A percentile compares a stretch with the other conserved stretches of the same genome.
Evolutionary conservation across 2,888 invertebrate species (phyloP).

Genomic region (Iphiclides podalirius): DNA sequence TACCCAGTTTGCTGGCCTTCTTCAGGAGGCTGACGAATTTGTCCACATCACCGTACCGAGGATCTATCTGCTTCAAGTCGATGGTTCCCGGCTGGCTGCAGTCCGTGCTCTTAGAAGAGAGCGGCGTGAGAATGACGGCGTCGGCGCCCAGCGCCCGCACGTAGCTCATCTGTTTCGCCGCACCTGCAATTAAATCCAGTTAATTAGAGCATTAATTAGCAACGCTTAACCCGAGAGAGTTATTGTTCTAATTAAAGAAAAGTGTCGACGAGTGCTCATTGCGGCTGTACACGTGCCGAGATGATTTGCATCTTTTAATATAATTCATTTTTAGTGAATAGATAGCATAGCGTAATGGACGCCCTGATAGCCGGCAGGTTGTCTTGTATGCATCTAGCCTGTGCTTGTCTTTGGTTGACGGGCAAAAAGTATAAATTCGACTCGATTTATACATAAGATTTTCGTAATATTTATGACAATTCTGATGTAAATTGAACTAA

Average conservation of each 20-base stretch:
- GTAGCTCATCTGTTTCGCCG: conserved; percentile 62
- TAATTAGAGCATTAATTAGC: background rate
- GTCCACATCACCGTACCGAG: conserved; percentile 83
- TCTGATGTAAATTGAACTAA: too few relatives aligned
- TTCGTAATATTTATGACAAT: too few relatives aligned
- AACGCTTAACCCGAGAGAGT: background rate
- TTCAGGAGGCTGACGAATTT: conserved; percentile 80
- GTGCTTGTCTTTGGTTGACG: too few relatives aligned
- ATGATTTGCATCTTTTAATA: background rate
- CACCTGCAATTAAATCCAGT: conserved; percentile 41
- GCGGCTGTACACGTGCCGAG: too few relatives aligned
- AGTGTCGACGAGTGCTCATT: background rate
- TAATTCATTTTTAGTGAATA: too few relatives aligned
- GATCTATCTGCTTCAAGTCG: conserved; percentile 84
- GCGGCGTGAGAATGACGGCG: conserved; percentile 61
- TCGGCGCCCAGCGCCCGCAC: conserved; percentile 64
- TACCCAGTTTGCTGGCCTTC: conserved; percentile 71
- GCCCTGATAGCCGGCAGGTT: too few relatives aligned
- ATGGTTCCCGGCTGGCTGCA: conserved; percentile 90
- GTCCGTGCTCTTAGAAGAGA: conserved; percentile 56
- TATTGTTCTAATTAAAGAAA: conserved; percentile 14
- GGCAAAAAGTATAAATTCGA: too few relatives aligned
- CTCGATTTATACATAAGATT: too few relatives aligned
- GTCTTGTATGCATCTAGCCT: too few relatives aligned
- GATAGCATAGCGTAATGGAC: too few relatives aligned